Evolutionary conservation across 2,797 vertebrate genomes (phyloP), one percentile per base, ranked within the genome.

Genomic region (Champsocephalus esox): DNA sequence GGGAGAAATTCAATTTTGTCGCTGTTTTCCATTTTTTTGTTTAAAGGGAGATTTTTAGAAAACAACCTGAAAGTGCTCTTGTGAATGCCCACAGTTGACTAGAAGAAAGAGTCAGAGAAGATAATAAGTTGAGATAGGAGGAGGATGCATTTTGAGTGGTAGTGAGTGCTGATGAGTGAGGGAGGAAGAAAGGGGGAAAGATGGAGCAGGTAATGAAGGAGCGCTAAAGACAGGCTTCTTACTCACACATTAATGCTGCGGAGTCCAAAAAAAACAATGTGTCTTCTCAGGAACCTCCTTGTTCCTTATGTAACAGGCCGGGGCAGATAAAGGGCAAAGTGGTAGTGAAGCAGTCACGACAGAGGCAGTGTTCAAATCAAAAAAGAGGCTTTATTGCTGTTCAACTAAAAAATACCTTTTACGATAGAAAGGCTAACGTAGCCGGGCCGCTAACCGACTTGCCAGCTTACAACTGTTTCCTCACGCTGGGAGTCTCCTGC

Each of bases 181-280:
- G 45, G 58, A 57, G 24, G 44, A 32, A 49, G 46, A 52, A 62
- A 66, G 38, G 52, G 19, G 11, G 34, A 9, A n/a, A 24, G 45
- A 75, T 13, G n/a, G 14, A 71, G 66, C 55, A 74, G 68, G 67
- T 59, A 77, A 81, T 64, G 67, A 71, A 51, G 28, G 44, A 59
- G 46, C 44, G 61, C 57, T 79, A 51, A 77, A 87, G 71, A 83
- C 60, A 69, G 50, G 55, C 64, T 46, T 66, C 21, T 38, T 73
- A 34, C 72, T 66, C 55, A 67, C 56, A 78, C 70, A 64, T 43
- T 54, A 57, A 60, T 55, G 60, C 66, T 77, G 75, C 77, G 73
- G 81, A 80, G 57, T 89, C 76, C 68, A 50, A 10, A 45, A 12
- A 13, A 54, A 88, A 66, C 66, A 86, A 87, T 83, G 80, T 8